Base-by-base conservation (phyloP, 2,888 invertebrate species). In the Acronicta alni region DNA sequence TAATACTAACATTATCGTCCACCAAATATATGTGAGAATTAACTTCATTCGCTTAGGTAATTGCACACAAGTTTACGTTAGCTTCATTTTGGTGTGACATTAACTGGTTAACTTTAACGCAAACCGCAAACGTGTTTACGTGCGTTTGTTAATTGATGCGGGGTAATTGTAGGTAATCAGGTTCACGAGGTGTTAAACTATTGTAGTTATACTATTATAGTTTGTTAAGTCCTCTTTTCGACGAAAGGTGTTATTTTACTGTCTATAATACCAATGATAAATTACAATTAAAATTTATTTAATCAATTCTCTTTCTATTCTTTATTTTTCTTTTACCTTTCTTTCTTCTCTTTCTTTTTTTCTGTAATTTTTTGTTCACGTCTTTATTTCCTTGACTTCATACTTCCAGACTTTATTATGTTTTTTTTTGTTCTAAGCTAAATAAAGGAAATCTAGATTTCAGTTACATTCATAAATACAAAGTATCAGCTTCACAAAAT, bases 1-100 rank as follows among this genome's bases (percentile, higher is more conserved):
- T 69, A 79, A 79, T 75, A 79, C 80, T 70, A 77, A 59, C 69
- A 72, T 68, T 67, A 77, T 75, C 57, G 72, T 67, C 53, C 56
- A 51, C 57, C 37, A 57, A 67, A 75, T 72, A 59, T 70, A 72
- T 67, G 57, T 58, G 70, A 47, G 77, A 71, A 80, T 78, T 77
- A 75, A 73, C 61, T 65, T 71, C 66, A 67, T 66, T 51, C 57
- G 38, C 60, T 30, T 43, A 23, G 51, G 54, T 71, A 72, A 71
- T 65, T 61, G 58, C 32, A 47, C 41, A 35, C 60, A 66, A 61
- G 63, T 67, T 75, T 54, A 38, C 37, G 63, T 61, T 61, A 49
- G 65, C 68, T 71, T 75, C 54, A 71, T 71, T 73, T 72, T 57
- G 56, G 57, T 68, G 54, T 61, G 64, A 58, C 54, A 58, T 74